A percentile compares a stretch with the other conserved stretches of the same genome.
Conservation (phyloP, 1,140 invertebrate species). For the Cydia pomonella region DNA sequence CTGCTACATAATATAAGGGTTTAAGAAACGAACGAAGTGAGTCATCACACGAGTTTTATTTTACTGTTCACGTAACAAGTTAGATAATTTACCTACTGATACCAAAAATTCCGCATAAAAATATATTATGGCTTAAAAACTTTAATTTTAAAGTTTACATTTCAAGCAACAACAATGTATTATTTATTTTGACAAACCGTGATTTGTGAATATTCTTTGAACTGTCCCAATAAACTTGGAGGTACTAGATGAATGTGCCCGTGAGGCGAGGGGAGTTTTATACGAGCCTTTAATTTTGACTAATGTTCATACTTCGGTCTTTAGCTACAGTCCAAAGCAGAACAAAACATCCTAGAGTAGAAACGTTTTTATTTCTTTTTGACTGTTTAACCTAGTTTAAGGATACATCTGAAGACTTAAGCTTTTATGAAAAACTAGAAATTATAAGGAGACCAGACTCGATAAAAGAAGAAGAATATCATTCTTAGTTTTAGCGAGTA, state of each 20-base stretch:
- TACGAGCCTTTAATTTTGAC: slow-evolving; percentile 30
- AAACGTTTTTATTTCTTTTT: background rate
- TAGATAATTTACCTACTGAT: too few species aligned
- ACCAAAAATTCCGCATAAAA: too few species aligned
- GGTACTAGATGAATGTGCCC: slow-evolving; percentile 9
- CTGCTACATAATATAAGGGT: too few species aligned
- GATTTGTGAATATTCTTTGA: background rate
- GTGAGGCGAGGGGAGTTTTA: background rate
- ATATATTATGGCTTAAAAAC: too few species aligned
- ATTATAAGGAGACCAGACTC: too few species aligned
- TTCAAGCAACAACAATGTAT: background rate
- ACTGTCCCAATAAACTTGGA: background rate
- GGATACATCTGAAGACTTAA: too few species aligned
- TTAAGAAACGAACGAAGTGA: too few species aligned
- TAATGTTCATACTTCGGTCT: slow-evolving; percentile 31
- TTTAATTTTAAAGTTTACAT: background rate
- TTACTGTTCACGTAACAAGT: too few species aligned
- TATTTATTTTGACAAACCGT: background rate
- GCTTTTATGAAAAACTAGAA: too few species aligned
- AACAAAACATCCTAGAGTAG: slow-evolving; percentile 7
- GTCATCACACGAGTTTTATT: too few species aligned
- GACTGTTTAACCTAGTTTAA: background rate
- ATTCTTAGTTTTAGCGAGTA: too few species aligned
- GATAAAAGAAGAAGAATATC: too few species aligned
- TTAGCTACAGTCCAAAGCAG: slow-evolving; percentile 9